Evolutionary conservation across 2,113 vertebrate species (phyloP), one percentile per base, ranked within the genome.

Genomic region (Python bivittatus): DNA sequence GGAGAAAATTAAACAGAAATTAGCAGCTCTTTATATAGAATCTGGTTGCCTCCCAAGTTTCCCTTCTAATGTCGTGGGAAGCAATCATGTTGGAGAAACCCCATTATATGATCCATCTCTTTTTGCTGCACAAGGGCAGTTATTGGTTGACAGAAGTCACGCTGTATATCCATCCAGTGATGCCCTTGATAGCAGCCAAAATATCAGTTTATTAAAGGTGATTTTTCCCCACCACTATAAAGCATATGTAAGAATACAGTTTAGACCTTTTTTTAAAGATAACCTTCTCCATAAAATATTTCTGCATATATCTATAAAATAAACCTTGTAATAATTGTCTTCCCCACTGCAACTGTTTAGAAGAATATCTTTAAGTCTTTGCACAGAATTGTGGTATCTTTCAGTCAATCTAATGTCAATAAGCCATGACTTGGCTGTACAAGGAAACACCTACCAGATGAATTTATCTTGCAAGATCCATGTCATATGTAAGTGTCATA

Each of bases 1-100:
- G 48, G 33, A 97, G 95, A 96, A 95, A 97, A 97, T 96, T 91
- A 97, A 96, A 96, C 92, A 94, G 95, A 93, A 96, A 97, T 96
- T 96, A 95, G 53, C 90, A 92, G 94, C 33, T 94, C 93, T 96
- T 88, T 92, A 89, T 96, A 89, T 86, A 92, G 94, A 96, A 95
- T 93, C 93, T 94, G 87, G 91, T 94, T 94, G 87, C 85, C 91
- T 83, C 92, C 56, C 52, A 94, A 56, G 72, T 94, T 93, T 91
- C 89, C 92, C 83, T 95, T 92, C n/a, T 89, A 88, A 93, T 94
- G 94, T 95, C 92, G 92, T 3, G 68, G 91, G 87, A 93, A 94
- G 88, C 17, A 33, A 90, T 91, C 91, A 88, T 0, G 0, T 79
- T 92, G 56, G 92, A 89, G 89, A 94, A 93, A 93, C 23, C 93